These are phyloP conservation scores for Electrona antarctica DNA, from an alignment of 2,113 vertebrate genomes.

Conservation along the genomic window DNA sequence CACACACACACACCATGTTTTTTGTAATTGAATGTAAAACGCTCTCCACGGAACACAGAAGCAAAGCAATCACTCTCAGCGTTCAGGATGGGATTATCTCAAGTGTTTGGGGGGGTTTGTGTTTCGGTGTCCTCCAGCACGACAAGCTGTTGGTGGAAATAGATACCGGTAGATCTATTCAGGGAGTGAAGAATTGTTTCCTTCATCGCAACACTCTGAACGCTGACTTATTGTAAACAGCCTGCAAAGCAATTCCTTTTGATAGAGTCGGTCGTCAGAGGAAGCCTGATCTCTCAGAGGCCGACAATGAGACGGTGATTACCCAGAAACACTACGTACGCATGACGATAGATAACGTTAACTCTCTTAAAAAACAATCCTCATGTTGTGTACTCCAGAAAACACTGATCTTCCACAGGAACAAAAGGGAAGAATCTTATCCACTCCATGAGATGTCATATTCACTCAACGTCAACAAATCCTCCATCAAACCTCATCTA, in stretches of 20 bases:
- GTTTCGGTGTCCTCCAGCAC: slow-evolving; percentile 9
- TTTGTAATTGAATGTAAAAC: slow-evolving; percentile 10
- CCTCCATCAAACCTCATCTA: too few relatives aligned
- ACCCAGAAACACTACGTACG: too few relatives aligned
- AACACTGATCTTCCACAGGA: background rate
- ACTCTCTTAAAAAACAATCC: too few relatives aligned
- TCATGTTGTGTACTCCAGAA: too few relatives aligned
- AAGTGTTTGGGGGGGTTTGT: slow-evolving; percentile 29
- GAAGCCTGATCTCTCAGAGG: too few relatives aligned
- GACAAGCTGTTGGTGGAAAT: slow-evolving; percentile 36
- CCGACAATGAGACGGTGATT: too few relatives aligned
- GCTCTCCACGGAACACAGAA: slow-evolving; percentile 11
- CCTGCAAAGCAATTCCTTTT: slow-evolving; percentile 14
- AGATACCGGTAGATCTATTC: slow-evolving; percentile 42
- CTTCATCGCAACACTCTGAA: background rate
- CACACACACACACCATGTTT: background rate
- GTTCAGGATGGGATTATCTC: slow-evolving; percentile 39
- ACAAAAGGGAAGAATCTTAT: too few relatives aligned
- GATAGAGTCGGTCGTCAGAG: slow-evolving; percentile 3
- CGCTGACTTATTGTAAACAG: slow-evolving; percentile 26
- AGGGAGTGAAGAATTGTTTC: slow-evolving; percentile 34
- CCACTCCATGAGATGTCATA: too few relatives aligned
- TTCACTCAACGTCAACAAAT: too few relatives aligned
- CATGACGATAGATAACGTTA: too few relatives aligned
- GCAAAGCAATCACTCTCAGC: slow-evolving; percentile 11